Base-by-base conservation (phyloP, 2,113 vertebrate genomes). In the Pseudorhombus dupliciocellatus region DNA sequence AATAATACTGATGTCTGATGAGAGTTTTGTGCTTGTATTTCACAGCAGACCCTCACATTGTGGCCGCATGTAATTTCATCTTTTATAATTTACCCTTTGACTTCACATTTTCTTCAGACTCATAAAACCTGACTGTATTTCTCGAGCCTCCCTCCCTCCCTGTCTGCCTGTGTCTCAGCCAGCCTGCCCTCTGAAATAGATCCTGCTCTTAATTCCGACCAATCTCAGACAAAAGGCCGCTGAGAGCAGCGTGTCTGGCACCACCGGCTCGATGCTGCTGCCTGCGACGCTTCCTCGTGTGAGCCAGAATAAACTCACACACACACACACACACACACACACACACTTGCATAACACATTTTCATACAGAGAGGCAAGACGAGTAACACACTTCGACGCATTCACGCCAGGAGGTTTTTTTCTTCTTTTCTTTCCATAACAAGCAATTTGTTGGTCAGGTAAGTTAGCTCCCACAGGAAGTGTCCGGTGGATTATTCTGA, bases 401-500 rank as follows among this genome's bases (percentile, higher is more conserved):
- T 51, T 51, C 8, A 18, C 42, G 14, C 42, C 34, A 37, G 34
- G 5, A 37, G 34, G 34, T 5, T 37, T 37, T 26, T 26, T 60
- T 18, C 68, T 52, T 52, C 11, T 24, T 86, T 74, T n/a, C n/a
- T 67, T 62, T 63, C 63, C 30, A 67, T 78, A 88, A 77, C 56
- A 73, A 64, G 70, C 85, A 80, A 80, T 87, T 65, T 80, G 72
- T 87, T 84, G 89, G 84, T 87, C 66, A 15, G 54, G 70, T 16
- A 77, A 77, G 91, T 89, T 87, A 79, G 76, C 85, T 70, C 57
- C 46, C 9, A 42, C 58, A 66, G 22, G 20, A 64, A 61, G 40
- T 77, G 79, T 84, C 77, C 67, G 61, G 56, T 69, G 72, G 72
- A 75, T 80, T 77, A 83, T 79, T 50, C 77, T 22, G 57, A 87